Evolutionary conservation across 2,113 vertebrate species (phyloP).

Genomic region (Cavia porcellus): DNA sequence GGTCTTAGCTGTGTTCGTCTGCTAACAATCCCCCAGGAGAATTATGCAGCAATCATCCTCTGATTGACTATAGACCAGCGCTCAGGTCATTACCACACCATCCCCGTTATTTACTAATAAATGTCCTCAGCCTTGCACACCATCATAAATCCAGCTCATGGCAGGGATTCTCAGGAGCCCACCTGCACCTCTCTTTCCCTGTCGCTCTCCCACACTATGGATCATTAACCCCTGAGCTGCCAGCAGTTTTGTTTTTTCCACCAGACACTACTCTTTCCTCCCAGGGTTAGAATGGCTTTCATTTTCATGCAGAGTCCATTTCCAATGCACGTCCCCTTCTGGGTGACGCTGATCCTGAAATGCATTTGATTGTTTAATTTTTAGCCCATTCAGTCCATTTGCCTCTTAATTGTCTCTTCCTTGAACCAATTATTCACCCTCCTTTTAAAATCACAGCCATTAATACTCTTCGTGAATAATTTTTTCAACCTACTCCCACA

Average conservation of each 20-base stretch:
- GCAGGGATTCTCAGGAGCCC: not conserved
- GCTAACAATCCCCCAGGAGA: constrained; percentile 70
- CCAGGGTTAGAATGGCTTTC: not conserved
- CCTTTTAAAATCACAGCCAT: not conserved
- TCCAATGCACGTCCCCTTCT: not conserved
- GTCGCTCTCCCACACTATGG: not conserved
- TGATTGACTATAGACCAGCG: constrained; percentile 65
- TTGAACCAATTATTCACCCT: not conserved
- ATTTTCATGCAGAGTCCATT: not conserved
- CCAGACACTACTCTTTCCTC: not conserved
- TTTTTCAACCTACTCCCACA: not conserved
- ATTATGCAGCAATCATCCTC: not conserved
- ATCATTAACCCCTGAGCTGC: not conserved
- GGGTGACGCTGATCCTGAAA: not conserved
- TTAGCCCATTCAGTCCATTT: not conserved
- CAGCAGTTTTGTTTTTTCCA: not conserved
- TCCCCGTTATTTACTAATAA: constrained; percentile 29
- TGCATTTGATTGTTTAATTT: not conserved
- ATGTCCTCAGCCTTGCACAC: not conserved
- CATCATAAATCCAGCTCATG: constrained; percentile 57
- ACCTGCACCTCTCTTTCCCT: too few relatives aligned
- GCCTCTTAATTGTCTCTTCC: not conserved
- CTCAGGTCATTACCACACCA: constrained; percentile 11
- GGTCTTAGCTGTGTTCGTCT: not conserved
- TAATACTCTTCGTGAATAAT: not conserved